phyloP scores from a whole-genome alignment of 2,888 invertebrate species.

The Aphidius colemani region DNA sequence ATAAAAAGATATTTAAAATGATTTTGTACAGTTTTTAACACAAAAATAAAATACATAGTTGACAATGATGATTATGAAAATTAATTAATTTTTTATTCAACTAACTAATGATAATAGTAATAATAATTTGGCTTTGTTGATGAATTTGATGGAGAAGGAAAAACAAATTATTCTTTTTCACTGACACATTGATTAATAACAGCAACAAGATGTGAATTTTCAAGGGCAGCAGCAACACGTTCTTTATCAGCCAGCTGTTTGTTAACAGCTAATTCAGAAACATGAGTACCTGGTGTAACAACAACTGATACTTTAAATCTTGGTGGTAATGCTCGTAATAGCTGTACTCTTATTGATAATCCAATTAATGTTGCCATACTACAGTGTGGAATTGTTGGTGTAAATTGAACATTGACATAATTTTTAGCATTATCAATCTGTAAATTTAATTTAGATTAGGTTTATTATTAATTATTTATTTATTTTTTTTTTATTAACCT shows the following conservation, averaged over 20 bases:
- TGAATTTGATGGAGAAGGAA: neutral
- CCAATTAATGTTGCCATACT: slow-evolving; percentile 97
- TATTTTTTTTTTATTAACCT: slow-evolving; percentile 44
- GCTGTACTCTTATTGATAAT: slow-evolving; percentile 88
- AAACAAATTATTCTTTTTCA: slow-evolving; percentile 24
- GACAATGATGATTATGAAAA: slow-evolving; percentile 1
- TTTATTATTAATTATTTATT: no score
- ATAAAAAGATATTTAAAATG: neutral
- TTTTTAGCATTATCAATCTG: slow-evolving; percentile 76
- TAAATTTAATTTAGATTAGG: neutral
- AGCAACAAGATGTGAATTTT: slow-evolving; percentile 87
- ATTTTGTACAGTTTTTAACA: slow-evolving; percentile 12
- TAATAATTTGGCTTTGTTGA: neutral
- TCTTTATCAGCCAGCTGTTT: slow-evolving; percentile 98
- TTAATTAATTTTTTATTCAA: neutral
- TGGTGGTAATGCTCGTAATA: slow-evolving; percentile 81
- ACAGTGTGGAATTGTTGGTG: slow-evolving; percentile 98
- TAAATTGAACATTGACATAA: slow-evolving; percentile 79
- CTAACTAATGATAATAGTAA: slow-evolving; percentile 7
- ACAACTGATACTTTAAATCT: slow-evolving; percentile 86
- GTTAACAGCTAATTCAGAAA: slow-evolving; percentile 91
- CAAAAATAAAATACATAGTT: slow-evolving; percentile 18
- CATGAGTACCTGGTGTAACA: slow-evolving; percentile 91
- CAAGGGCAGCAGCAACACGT: slow-evolving; percentile 94
- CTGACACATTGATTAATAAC: slow-evolving; percentile 92